These are phyloP conservation scores for Umimayanthus kanabou DNA, from an alignment of 92 coral and sea anemone genomes.

Conservation along the genomic window DNA sequence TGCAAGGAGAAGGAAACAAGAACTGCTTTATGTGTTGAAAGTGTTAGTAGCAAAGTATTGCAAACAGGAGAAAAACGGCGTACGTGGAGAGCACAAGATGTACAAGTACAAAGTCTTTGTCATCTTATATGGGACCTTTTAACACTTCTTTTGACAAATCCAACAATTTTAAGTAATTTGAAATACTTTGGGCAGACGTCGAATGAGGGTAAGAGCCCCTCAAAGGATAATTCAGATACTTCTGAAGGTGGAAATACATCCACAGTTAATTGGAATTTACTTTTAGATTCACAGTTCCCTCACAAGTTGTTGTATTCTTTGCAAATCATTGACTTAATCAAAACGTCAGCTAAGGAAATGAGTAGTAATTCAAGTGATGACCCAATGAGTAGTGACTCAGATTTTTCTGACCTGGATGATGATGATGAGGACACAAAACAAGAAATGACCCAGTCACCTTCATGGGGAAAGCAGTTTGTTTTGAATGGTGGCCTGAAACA, in stretches of 20 bases:
- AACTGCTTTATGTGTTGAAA: slow-evolving; percentile 1
- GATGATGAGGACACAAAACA: slow-evolving; percentile 56
- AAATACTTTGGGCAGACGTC: slow-evolving; percentile 77
- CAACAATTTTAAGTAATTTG: slow-evolving; percentile 69
- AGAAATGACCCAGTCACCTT: slow-evolving; percentile 32
- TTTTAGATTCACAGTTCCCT: slow-evolving; percentile 82
- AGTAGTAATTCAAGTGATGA: slow-evolving; percentile 64
- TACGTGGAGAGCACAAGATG: slow-evolving; percentile 38
- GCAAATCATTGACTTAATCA: slow-evolving; percentile 88
- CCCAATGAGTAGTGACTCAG: slow-evolving; percentile 84
- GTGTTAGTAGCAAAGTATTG: not conserved
- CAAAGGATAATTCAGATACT: slow-evolving; percentile 13
- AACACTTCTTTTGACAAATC: slow-evolving; percentile 88
- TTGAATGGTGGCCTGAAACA: slow-evolving; percentile 90
- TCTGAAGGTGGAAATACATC: slow-evolving; percentile 1
- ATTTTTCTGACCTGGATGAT: slow-evolving; percentile 86
- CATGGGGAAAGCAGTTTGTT: slow-evolving; percentile 90
- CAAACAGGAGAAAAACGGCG: slow-evolving; percentile 10
- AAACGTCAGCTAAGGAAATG: slow-evolving; percentile 64
- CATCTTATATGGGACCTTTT: slow-evolving; percentile 93
- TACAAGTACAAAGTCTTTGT: slow-evolving; percentile 75
- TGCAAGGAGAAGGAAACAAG: not conserved
- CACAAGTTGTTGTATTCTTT: slow-evolving; percentile 91
- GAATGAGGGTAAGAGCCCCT: slow-evolving; percentile 23
- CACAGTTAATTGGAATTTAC: slow-evolving; percentile 68